Evolutionary conservation across 2,888 invertebrate genomes (phyloP), one percentile per base, ranked within the genome.

Genomic region (Erebia aethiops): DNA sequence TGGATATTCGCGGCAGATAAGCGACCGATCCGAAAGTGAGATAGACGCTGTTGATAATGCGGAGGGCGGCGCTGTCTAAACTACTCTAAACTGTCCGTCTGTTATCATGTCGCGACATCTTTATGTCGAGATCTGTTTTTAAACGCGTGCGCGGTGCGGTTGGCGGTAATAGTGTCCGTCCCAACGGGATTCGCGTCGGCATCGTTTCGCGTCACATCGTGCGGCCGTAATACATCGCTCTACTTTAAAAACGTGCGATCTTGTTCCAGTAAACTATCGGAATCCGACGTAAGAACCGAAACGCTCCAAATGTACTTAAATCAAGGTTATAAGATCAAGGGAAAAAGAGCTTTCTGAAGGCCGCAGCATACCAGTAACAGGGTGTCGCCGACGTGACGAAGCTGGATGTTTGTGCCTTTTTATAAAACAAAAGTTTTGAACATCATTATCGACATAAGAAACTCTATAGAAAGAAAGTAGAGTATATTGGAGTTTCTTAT

Each of bases 131-230:
- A 87, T 89, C 87, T 86, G 87, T 90, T 91, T 92, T 91, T 90
- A 82, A 87, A 82, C 87, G 88, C 87, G 86, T 88, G 88, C 87
- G 88, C 87, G 81, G 80, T 87, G 87, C 85, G 84, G 89, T 91
- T 90, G 92, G 91, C 91, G 90, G 89, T 90, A 90, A 91, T 91
- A 83, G 90, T 86, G 90, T 89, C 90, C 89, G 87, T 84, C 86
- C 86, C 90, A 92, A 92, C 92, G 92, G 92, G 90, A 91, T 90
- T 87, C 83, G 84, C 86, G 78, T 85, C 87, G 89, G 86, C 92
- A 90, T 90, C 89, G 87, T 89, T 91, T 91, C 87, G 88, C 89
- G 89, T 90, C 90, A 89, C 90, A 90, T 89, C 90, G 87, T 86
- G 87, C 85, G 90, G 87, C 90, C 91, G 90, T 89, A 87, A 91